Evolutionary conservation across 23 tunicate species (phyloP).

Genomic region (Styela clava): DNA sequence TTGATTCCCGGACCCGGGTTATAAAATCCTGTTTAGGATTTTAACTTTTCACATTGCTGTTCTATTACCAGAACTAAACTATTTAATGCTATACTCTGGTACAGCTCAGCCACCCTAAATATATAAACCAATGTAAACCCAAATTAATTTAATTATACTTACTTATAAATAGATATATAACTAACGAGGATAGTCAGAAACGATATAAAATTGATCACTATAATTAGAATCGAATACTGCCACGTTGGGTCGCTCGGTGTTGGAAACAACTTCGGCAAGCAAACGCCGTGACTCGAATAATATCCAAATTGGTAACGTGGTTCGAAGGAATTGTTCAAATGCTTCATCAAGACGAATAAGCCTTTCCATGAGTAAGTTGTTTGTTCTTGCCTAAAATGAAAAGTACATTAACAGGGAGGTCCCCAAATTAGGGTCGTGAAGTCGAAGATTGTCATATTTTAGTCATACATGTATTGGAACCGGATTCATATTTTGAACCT

Average conservation of each 20-base stretch:
- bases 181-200: neutral
- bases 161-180: neutral
- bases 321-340: neutral
- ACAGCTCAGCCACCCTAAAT: too few species aligned
- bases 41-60: too few species aligned
- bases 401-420: neutral
- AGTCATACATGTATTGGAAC: too few species aligned
- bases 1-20: too few species aligned
- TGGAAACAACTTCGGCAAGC: constrained; percentile 4
- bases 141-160: neutral
- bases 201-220: constrained; percentile 3
- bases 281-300: neutral
- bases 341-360: neutral
- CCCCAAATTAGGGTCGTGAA: neutral
- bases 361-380: neutral
- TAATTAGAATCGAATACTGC: constrained; percentile 7
- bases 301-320: neutral
- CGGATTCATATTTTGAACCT: too few species aligned
- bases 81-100: too few species aligned
- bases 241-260: neutral
- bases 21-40: too few species aligned
- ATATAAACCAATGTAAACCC: too few species aligned
- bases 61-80: too few species aligned
- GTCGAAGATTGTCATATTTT: too few species aligned
- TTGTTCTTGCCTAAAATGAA: neutral